Evolutionary conservation across 2,113 vertebrate genomes (phyloP).

Genomic region (Amphiprion ocellaris): DNA sequence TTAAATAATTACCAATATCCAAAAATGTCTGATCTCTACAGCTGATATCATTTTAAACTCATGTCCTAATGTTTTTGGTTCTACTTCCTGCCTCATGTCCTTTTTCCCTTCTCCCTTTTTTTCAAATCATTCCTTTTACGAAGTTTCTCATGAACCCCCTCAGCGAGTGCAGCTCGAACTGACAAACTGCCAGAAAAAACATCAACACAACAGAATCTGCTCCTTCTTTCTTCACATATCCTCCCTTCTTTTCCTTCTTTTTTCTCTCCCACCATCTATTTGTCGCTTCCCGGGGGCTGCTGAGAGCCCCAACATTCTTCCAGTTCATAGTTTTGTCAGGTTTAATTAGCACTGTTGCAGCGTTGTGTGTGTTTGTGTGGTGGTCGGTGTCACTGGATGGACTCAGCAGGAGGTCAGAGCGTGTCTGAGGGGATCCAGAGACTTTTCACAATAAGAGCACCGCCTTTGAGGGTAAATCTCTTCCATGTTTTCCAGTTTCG

Average conservation of each 20-base stretch:
- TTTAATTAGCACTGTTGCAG: not conserved
- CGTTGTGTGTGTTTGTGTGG: slow-evolving; percentile 3
- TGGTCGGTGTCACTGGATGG: slow-evolving; percentile 1
- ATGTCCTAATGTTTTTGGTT: too few relatives aligned
- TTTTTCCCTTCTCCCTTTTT: not conserved
- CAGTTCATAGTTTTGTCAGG: not conserved
- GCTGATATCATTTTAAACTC: too few relatives aligned
- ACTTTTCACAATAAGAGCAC: not conserved
- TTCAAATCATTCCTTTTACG: not conserved
- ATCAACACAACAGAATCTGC: slow-evolving; percentile 57
- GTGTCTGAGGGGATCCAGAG: not conserved
- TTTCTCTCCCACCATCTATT: slow-evolving; percentile 3
- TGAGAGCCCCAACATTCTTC: too few relatives aligned
- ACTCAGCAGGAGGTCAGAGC: not conserved
- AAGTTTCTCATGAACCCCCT: slow-evolving; percentile 73
- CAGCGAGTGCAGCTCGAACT: slow-evolving; percentile 48
- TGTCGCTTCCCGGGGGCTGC: not conserved
- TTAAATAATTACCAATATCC: too few relatives aligned
- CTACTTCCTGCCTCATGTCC: not conserved
- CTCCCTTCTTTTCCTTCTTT: not conserved
- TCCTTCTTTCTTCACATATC: not conserved
- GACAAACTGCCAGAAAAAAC: slow-evolving; percentile 65
- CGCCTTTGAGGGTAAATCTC: not conserved
- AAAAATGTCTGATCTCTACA: too few relatives aligned
- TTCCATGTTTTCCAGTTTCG: not conserved